Percentiles rank a stretch among this genome's conserved stretches.
These are phyloP conservation scores for Xiphophorus hellerii DNA, from an alignment of 2,113 vertebrate species.

Conservation along the genomic window DNA sequence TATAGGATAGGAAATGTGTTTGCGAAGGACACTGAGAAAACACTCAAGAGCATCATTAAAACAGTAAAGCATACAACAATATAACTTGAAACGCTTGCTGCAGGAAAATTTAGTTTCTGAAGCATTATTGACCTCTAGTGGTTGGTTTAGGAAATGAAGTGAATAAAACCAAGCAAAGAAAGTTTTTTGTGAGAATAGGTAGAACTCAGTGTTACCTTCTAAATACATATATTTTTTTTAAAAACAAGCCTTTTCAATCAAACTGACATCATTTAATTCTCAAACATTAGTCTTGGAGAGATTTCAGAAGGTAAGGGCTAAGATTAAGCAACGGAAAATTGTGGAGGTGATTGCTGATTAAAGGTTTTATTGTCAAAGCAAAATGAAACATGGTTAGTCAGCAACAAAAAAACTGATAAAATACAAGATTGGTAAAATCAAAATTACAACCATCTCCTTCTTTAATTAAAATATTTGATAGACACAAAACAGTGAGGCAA, in stretches of 20 bases:
- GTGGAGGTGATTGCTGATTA: background rate
- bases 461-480: slow-evolving; percentile 15
- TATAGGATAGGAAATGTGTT: background rate
- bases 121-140: slow-evolving; percentile 76
- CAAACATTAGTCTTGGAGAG: background rate
- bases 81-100: background rate
- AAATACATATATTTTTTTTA: background rate
- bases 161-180: background rate
- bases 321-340: background rate
- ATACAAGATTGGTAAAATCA: background rate
- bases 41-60: background rate
- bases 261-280: slow-evolving; percentile 1
- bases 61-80: background rate
- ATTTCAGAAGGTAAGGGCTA: background rate
- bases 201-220: slow-evolving; percentile 11
- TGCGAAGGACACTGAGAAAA: background rate
- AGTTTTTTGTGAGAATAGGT: background rate
- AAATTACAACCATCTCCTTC: slow-evolving; percentile 4
- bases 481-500: slow-evolving; percentile 3
- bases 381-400: background rate
- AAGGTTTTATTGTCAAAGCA: background rate
- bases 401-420: background rate
- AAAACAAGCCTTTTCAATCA: background rate
- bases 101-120: slow-evolving; percentile 18
- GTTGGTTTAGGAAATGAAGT: background rate